phyloP scores from a whole-genome alignment of 1,140 invertebrate genomes.

The Linepithema humile region DNA sequence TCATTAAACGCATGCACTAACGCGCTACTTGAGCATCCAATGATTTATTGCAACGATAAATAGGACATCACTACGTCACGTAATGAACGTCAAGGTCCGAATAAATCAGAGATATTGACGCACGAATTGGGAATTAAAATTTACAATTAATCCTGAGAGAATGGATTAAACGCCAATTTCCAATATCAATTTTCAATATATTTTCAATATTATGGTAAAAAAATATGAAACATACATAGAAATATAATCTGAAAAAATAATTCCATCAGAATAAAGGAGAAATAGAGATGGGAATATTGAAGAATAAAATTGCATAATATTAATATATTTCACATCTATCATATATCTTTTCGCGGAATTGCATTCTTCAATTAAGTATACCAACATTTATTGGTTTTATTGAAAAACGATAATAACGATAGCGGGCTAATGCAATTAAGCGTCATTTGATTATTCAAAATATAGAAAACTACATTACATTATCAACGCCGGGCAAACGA shows the following conservation, averaged over 20 bases:
- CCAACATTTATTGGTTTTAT: slow-evolving; percentile 29
- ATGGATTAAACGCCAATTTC: slow-evolving; percentile 1
- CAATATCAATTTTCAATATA: slow-evolving; percentile 31
- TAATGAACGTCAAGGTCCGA: neutral
- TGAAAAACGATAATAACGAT: slow-evolving; percentile 23
- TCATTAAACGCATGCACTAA: neutral
- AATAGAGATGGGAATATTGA: neutral
- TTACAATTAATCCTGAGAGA: slow-evolving; percentile 22
- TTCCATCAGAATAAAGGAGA: neutral
- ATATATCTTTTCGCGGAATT: neutral
- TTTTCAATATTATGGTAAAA: slow-evolving; percentile 4
- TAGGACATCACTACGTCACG: neutral
- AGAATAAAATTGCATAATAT: slow-evolving; percentile 35
- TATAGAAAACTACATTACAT: neutral
- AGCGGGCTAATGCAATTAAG: slow-evolving; percentile 15
- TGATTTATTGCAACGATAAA: slow-evolving; percentile 30
- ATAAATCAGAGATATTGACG: slow-evolving; percentile 12
- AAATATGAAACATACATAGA: slow-evolving; percentile 1
- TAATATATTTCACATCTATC: neutral
- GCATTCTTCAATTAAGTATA: slow-evolving; percentile 26
- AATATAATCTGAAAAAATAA: slow-evolving; percentile 22
- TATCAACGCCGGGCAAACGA: neutral
- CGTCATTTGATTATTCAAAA: slow-evolving; percentile 1
- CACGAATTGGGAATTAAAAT: neutral
- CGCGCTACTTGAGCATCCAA: neutral